Base-by-base conservation (phyloP, 2,888 invertebrate genomes). In the Noctua fimbriata region DNA sequence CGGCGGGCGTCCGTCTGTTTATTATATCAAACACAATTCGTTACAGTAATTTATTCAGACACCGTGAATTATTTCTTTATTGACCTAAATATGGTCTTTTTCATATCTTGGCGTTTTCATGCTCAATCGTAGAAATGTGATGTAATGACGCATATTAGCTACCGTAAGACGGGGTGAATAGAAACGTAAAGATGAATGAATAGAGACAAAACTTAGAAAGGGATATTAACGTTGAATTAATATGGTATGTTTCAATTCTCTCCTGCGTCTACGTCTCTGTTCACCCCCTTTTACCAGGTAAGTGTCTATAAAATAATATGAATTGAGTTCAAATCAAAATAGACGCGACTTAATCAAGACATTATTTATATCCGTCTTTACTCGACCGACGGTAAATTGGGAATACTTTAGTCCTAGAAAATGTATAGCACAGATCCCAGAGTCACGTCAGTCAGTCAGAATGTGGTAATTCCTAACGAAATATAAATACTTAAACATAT, bases 11-110 rank as follows among this genome's bases (percentile, higher is more conserved):
- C 70, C 55, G 65, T 69, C 76, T 81, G 79, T 81, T 88, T 78
- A 72, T 73, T 76, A 69, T 71, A 78, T 76, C 58, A 89, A 81
- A 82, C 52, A 78, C 73, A 80, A 85, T 85, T 83, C 70, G 75
- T 81, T 76, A 81, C 71, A 78, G 73, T 75, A 71, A 79, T 82
- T 78, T 82, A 77, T 85, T 79, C 69, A 66, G 73, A 76, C 78
- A 83, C 78, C 78, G 47, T 79, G 72, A 84, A 88, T 60, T 76
- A 77, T 72, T 79, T 79, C 60, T 84, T 70, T 85, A 85, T 47
- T 84, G 85, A 76, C 82, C 85, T 69, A 84, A 77, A 74, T 84
- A 69, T 49, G 41, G 47, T 67, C 24, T 74, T 32, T 75, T 70
- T 73, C 76, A 80, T 72, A 36, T 73, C 70, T 83, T 69, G 66